Percentiles rank a stretch among this genome's conserved stretches.
Conservation (phyloP, 2,888 invertebrate species). For the Norana najaformis region DNA sequence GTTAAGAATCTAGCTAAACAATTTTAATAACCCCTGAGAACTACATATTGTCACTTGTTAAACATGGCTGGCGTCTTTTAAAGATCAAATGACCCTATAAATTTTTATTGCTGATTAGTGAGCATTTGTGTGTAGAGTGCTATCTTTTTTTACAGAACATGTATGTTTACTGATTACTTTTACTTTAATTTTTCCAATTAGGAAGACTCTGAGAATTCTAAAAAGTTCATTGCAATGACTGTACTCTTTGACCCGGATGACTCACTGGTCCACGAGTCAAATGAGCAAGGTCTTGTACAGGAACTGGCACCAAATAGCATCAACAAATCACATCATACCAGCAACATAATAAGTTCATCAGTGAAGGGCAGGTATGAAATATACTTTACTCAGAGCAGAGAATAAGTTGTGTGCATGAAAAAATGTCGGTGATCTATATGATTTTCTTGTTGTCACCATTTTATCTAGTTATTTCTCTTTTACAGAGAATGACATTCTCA, state of each 20-base stretch:
- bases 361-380: background rate
- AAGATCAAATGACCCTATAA: no score
- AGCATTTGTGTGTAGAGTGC: no score
- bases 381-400: background rate
- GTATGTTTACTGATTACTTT: background rate
- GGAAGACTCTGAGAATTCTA: constrained; percentile 5
- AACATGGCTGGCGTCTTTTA: no score
- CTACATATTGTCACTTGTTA: no score
- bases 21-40: no score
- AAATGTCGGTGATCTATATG: background rate
- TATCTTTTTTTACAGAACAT: no score
- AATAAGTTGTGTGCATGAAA: background rate
- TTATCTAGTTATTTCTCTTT: background rate
- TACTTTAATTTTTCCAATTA: background rate
- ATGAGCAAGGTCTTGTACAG: background rate
- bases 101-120: no score
- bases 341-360: background rate
- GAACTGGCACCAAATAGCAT: no score
- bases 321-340: no score
- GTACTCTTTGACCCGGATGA: background rate
- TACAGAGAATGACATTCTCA: background rate
- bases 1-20: no score
- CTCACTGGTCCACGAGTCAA: background rate
- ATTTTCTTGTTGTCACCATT: background rate
- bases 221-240: background rate